phyloP scores from a whole-genome alignment of 2,113 vertebrate genomes.

The Ictalurus furcatus region DNA sequence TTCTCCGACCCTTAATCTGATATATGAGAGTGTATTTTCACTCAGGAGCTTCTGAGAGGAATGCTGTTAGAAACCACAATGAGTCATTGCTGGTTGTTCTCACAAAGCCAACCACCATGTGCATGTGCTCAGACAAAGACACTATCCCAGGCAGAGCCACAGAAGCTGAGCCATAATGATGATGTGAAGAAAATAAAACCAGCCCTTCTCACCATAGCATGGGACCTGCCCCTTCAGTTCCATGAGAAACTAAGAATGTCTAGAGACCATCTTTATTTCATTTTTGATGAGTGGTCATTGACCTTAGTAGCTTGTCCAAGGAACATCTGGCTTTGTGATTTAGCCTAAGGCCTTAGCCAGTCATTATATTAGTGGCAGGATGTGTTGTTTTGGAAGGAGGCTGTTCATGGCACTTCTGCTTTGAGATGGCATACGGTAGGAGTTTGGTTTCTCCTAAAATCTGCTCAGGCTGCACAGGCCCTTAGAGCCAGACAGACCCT shows the following conservation, averaged over 20 bases:
- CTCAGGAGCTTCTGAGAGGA: slow-evolving; percentile 54
- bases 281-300: not conserved
- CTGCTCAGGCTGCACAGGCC: slow-evolving; percentile 23
- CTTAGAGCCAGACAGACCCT: slow-evolving; percentile 44
- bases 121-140: slow-evolving; percentile 32
- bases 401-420: not conserved
- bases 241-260: slow-evolving; percentile 11
- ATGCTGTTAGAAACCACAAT: slow-evolving; percentile 59
- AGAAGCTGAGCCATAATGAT: not conserved
- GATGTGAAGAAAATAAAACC: slow-evolving; percentile 25
- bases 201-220: not conserved
- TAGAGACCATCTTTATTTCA: slow-evolving; percentile 22
- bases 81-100: slow-evolving; percentile 54
- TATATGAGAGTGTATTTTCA: slow-evolving; percentile 6
- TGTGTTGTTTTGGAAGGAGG: slow-evolving; percentile 17
- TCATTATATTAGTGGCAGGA: slow-evolving; percentile 25
- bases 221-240: not conserved
- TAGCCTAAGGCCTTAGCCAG: not conserved
- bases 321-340: not conserved
- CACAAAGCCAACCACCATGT: slow-evolving; percentile 22
- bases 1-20: slow-evolving; percentile 4
- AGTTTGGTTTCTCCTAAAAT: slow-evolving; percentile 34
- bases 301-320: not conserved
- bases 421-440: not conserved
- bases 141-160: slow-evolving; percentile 26